Evolutionary conservation across 2,113 vertebrate genomes (phyloP).

Genomic region (Lichenostomus cassidix): DNA sequence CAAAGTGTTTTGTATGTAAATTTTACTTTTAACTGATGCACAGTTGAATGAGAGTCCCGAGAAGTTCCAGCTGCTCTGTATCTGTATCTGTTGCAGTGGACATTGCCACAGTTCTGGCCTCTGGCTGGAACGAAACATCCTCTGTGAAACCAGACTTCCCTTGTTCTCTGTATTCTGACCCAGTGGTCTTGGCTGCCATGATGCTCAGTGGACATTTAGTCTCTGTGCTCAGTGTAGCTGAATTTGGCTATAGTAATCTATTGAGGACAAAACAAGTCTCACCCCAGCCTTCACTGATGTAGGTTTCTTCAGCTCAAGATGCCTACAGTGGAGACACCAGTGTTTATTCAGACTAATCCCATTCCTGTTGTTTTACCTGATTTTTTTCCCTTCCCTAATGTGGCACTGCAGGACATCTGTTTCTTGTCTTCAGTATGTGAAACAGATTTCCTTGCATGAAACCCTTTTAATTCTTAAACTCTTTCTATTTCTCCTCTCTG

Average conservation of each 20-base stretch:
- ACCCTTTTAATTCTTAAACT: neutral
- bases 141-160: neutral
- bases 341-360: neutral
- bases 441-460: neutral
- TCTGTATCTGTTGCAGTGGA: neutral
- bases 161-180: neutral
- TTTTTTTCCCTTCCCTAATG: neutral
- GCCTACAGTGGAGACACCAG: neutral
- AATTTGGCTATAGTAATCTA: neutral
- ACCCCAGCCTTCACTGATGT: neutral
- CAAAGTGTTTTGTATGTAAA: neutral
- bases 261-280: neutral
- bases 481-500: neutral
- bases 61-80: neutral
- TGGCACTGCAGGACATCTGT: neutral
- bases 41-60: neutral
- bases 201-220: neutral
- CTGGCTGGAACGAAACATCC: neutral
- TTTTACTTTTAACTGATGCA: neutral
- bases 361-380: neutral
- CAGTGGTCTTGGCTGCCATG: fast-evolving
- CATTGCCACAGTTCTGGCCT: neutral
- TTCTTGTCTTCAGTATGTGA: neutral
- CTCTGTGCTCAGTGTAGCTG: neutral
- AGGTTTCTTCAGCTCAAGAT: neutral